Base-by-base conservation (phyloP, 2,797 vertebrate species). In the Malacoraja senta region DNA sequence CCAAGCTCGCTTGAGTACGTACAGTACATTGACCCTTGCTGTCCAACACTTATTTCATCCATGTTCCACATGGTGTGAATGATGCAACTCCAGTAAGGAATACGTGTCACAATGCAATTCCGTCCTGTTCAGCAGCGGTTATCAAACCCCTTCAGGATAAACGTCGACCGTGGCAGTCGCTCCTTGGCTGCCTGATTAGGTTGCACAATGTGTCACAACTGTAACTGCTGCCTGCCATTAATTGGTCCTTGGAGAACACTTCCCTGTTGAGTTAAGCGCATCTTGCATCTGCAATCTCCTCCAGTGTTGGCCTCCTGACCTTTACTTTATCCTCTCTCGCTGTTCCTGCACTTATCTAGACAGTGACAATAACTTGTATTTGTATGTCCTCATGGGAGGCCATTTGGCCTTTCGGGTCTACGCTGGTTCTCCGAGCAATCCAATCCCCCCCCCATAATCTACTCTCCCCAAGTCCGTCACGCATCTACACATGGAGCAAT, bases 31-130 rank as follows among this genome's bases (percentile, higher is more conserved):
- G 61, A 88, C 61, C 17, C 63, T 21, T 68, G 61, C 84, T 3
- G n/a, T 9, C 84, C 0, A 1, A 35, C 9, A 3, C 8, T 32
- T 65, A 3, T 68, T 35, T 68, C 58, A 15, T 7, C 17, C 19
- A 17, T 13, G 88, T 24, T 35, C 26, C 68, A 19, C 71, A 38
- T 38, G 76, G 21, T 53, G 12, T 44, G 21, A 24, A 76, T 92
- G 90, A 92, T 76, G 71, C 90, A 92, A 92, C 71, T n/a, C 72
- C 24, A 53, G 24, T 74, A 92, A 92, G 26, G 35, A 26, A 24
- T 76, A 92, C 90, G 90, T 92, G 90, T 74, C 90, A 92, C 38
- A 76, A 76, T 58, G 68, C 68, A 76, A 63, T 74, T 92, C 13
- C 90, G 15, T 74, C 35, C 38, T 76, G 38, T 58, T 53, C 38